These are phyloP conservation scores for Didymodactylos carnosus DNA, from an alignment of 2,888 invertebrate genomes.

Conservation along the genomic window DNA sequence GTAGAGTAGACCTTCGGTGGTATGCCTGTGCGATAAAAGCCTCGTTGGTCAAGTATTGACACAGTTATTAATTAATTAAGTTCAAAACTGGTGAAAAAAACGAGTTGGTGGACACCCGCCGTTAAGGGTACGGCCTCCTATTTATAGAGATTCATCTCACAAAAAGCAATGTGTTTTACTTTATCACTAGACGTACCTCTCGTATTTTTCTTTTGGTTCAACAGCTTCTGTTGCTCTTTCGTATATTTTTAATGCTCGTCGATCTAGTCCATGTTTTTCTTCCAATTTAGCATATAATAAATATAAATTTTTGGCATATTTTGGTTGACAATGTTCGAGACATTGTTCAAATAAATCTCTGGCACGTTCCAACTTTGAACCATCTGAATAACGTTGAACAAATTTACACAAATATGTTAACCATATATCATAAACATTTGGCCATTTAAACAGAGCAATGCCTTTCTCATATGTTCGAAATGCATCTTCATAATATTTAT, in stretches of 20 bases:
- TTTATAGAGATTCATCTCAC: background rate
- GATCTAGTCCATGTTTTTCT: constrained; percentile 86
- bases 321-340: constrained; percentile 79
- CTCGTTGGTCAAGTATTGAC: too few relatives aligned
- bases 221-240: constrained; percentile 82
- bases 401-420: constrained; percentile 94
- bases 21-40: too few relatives aligned
- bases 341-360: constrained; percentile 97
- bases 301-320: constrained; percentile 70
- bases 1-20: too few relatives aligned
- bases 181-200: background rate
- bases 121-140: too few relatives aligned
- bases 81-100: too few relatives aligned
- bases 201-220: constrained; percentile 57
- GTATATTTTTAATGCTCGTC: constrained; percentile 97
- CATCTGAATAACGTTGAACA: constrained; percentile 63
- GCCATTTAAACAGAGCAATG: constrained; percentile 92
- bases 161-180: too few relatives aligned
- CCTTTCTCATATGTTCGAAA: constrained; percentile 91
- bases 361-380: constrained; percentile 78
- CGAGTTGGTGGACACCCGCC: too few relatives aligned
- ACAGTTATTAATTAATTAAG: too few relatives aligned
- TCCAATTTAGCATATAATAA: constrained; percentile 89
- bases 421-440: constrained; percentile 97
- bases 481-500: constrained; percentile 94